Evolutionary conservation across 1,140 invertebrate genomes (phyloP), one percentile per base, ranked within the genome.

Genomic region (Pseudobourletiella spinata): DNA sequence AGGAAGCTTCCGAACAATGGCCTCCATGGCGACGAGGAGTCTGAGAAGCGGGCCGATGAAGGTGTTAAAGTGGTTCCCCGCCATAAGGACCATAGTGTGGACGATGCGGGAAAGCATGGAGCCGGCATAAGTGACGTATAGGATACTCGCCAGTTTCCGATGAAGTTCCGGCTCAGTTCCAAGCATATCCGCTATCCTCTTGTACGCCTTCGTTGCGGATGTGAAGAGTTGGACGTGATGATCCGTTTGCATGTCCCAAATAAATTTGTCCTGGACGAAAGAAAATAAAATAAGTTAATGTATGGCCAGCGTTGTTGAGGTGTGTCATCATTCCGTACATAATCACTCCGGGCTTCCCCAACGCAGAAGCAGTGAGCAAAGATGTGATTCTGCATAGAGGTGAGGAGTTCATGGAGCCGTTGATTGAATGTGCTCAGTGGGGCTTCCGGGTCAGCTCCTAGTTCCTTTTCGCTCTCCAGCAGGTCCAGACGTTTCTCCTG

Each of bases 331-430:
- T n/a, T n/a, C n/a, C 48, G 15, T 51, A 51, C 48, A n/a, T 4
- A 48, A 18, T 30, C 11, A 42, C 26, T 18, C 2, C 43, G 25
- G 22, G 43, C 16, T 6, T 52, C 44, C 18, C 22, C 15, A 60
- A 58, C 43, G 25, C 64, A 65, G 11, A 70, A 66, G 66, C 70
- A 70, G 65, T 79, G 78, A 0, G 82, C 79, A 59, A 84, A 71
- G 58, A 84, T 65, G 72, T 84, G 83, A 71, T 81, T 82, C 68
- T 84, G 82, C 20, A 84, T 69, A 3, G 79, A 80, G 14, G 80
- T 78, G 16, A 84, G 71, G 6, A 84, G 72, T 16, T 76, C 74
- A 64, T 79, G 75, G 0, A 83, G 72, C 48, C 60, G 46, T 46
- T 64, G 61, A 20, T 60, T 62, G 28, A 69, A 65, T 4, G 46